Percentiles rank a stretch among this genome's conserved stretches.
phyloP scores from a whole-genome alignment of 2,797 vertebrate genomes.

The Australoheros facetus region DNA sequence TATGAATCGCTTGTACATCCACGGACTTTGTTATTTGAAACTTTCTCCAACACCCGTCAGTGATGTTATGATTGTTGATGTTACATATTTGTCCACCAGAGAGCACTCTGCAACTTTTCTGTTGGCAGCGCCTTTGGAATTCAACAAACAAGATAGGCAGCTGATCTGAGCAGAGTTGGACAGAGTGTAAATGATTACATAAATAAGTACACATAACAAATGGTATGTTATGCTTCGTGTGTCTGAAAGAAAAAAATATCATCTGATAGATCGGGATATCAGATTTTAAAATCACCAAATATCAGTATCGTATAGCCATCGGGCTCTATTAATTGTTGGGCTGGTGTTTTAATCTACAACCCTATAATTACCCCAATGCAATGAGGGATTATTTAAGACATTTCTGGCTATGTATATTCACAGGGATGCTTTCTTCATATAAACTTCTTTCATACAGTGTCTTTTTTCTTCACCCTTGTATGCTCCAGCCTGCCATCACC shows the following conservation, averaged over 20 bases:
- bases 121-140: neutral
- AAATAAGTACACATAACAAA: neutral
- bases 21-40: neutral
- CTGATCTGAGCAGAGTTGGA: neutral
- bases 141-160: neutral
- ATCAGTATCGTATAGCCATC: too few species aligned
- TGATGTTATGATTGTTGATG: neutral
- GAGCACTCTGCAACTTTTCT: neutral
- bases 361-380: neutral
- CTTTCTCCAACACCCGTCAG: neutral
- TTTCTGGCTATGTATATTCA: constrained; percentile 11
- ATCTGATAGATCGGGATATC: neutral
- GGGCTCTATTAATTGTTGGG: too few species aligned
- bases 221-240: neutral
- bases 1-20: neutral
- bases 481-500: neutral
- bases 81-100: neutral
- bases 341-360: neutral
- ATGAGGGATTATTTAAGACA: neutral
- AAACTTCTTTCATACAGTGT: neutral
- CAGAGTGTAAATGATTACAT: neutral
- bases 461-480: constrained; percentile 20
- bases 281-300: neutral
- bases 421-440: constrained; percentile 2
- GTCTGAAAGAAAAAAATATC: fast-evolving